A percentile compares a stretch with the other conserved stretches of the same genome.
phyloP scores from a whole-genome alignment of 2,888 invertebrate species.

The Eristalis intricaria region DNA sequence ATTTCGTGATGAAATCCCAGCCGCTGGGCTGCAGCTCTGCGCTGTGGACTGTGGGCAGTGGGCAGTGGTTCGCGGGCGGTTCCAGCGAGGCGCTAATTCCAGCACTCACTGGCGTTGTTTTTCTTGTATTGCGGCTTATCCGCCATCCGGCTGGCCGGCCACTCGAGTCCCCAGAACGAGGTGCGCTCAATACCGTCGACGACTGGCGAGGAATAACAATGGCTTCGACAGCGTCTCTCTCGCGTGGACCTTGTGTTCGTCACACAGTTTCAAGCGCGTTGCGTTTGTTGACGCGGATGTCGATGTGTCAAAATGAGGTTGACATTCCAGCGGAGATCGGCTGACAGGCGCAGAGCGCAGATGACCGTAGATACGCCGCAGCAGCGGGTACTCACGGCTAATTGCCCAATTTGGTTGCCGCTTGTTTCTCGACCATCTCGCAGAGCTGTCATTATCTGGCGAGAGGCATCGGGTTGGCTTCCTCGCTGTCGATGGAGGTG shows the following conservation, averaged over 20 bases:
- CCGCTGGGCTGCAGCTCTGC: neutral
- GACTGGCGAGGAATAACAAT: conserved; percentile 52
- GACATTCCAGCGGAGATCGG: neutral
- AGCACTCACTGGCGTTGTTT: neutral
- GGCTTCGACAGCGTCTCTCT: neutral
- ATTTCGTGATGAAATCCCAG: neutral
- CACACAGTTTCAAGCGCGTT: neutral
- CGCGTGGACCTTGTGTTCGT: neutral
- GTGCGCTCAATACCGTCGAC: conserved; percentile 60
- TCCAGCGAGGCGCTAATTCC: neutral
- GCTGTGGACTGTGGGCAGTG: too few species aligned
- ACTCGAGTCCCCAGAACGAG: conserved; percentile 36
- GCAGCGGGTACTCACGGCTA: neutral
- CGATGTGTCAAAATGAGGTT: conserved; percentile 39
- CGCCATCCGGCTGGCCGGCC: conserved; percentile 31
- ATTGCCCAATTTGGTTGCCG: conserved; percentile 31
- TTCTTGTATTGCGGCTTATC: conserved; percentile 11
- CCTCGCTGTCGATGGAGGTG: neutral
- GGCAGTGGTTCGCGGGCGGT: neutral
- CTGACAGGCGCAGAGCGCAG: neutral
- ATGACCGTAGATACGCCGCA: neutral
- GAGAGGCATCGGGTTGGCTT: neutral
- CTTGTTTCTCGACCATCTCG: conserved; percentile 6
- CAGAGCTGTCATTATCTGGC: conserved; percentile 12
- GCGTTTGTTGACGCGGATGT: conserved; percentile 19